Conservation (phyloP, 2,797 vertebrate genomes). For the Nyctalus aviator region DNA sequence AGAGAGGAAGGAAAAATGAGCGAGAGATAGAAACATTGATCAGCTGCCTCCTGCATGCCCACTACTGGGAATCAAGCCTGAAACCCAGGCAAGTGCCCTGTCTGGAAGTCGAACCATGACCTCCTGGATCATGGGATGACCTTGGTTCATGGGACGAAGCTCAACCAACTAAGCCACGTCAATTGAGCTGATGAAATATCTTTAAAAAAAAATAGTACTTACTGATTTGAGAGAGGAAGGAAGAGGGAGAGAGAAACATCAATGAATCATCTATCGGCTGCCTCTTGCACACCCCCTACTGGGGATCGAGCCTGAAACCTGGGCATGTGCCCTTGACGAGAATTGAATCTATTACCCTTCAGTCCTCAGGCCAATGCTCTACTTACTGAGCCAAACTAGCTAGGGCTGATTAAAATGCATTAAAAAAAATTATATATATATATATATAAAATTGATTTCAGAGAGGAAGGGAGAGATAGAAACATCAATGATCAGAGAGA, state of each 20-base stretch:
- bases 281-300: not conserved
- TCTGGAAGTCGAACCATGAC: not conserved
- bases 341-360: not conserved
- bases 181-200: not conserved
- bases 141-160: not conserved
- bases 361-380: not conserved
- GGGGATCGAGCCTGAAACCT: not conserved
- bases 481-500: not conserved
- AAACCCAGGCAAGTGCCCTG: not conserved
- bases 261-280: not conserved
- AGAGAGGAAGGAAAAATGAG: not conserved
- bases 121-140: too few species aligned
- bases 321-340: not conserved
- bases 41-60: not conserved
- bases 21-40: not conserved
- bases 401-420: too few species aligned
- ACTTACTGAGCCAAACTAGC: not conserved
- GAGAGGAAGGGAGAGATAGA: not conserved
- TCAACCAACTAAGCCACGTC: not conserved
- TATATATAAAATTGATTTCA: not conserved
- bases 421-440: too few species aligned
- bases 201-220: not conserved
- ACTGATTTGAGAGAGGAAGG: not conserved
- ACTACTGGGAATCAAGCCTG: not conserved
- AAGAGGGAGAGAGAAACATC: not conserved